phyloP scores from a whole-genome alignment of 2,113 vertebrate species.

The Syrrhaptes paradoxus region DNA sequence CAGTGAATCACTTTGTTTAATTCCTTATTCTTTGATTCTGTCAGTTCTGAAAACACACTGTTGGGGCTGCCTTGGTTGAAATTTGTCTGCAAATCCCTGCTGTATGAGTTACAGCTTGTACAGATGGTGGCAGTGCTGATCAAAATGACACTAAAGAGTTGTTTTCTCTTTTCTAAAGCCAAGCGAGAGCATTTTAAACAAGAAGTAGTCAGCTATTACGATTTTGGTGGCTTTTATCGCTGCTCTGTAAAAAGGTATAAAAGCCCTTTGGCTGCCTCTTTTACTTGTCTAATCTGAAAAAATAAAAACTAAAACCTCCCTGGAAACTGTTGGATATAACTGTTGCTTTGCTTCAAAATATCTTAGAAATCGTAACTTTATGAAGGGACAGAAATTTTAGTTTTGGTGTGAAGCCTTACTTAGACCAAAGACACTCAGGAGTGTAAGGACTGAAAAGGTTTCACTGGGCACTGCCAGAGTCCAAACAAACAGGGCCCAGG shows the following conservation, averaged over 20 bases:
- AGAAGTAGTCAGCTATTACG: not conserved
- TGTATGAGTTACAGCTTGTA: not conserved
- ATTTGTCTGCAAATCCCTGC: slow-evolving; percentile 11
- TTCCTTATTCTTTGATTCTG: not conserved
- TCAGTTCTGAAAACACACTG: not conserved
- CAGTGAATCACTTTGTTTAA: slow-evolving; percentile 14
- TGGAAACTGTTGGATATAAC: not conserved
- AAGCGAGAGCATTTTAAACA: not conserved
- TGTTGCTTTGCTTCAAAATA: not conserved
- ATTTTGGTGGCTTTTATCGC: not conserved
- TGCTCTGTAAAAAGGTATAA: not conserved
- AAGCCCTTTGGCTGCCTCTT: not conserved
- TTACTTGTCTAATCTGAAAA: not conserved
- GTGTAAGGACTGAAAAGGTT: not conserved
- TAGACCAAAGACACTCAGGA: not conserved
- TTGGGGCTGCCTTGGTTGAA: not conserved
- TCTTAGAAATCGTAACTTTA: not conserved
- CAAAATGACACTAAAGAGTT: slow-evolving; percentile 28
- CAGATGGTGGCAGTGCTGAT: slow-evolving; percentile 34
- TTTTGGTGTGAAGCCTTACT: not conserved
- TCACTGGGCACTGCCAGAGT: not conserved
- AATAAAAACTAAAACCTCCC: not conserved
- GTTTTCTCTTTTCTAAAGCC: slow-evolving; percentile 25
- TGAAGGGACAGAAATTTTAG: not conserved
- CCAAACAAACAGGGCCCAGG: not conserved